phyloP scores from a whole-genome alignment of 1,140 invertebrate genomes.

The Anoplophora glabripennis region DNA sequence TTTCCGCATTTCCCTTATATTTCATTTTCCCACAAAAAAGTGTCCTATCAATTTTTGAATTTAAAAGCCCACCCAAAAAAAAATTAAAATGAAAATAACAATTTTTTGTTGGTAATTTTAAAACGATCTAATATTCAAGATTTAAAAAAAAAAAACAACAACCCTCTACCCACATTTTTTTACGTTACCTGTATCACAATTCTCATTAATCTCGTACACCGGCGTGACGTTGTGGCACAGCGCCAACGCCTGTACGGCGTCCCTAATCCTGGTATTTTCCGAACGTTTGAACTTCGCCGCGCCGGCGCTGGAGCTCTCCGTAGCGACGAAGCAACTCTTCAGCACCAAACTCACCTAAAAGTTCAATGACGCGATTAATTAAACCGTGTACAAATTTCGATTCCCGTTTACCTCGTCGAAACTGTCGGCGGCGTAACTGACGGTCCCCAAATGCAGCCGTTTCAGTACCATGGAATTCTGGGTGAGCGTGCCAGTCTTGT shows the following conservation, averaged over 20 bases:
- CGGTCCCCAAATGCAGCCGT: constrained; percentile 87
- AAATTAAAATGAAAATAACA: too few species aligned
- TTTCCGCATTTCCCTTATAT: too few species aligned
- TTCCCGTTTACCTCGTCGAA: constrained; percentile 72
- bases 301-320: constrained; percentile 9
- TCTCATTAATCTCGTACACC: constrained; percentile 72
- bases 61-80: too few species aligned
- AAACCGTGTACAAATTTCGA: not conserved
- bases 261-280: constrained; percentile 77
- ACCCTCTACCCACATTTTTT: too few species aligned
- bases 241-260: constrained; percentile 91
- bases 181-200: constrained; percentile 43
- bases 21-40: too few species aligned
- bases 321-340: constrained; percentile 46
- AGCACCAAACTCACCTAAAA: constrained; percentile 45
- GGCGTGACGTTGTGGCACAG: constrained; percentile 99
- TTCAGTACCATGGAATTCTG: constrained; percentile 99
- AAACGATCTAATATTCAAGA: too few species aligned
- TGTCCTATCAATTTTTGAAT: too few species aligned
- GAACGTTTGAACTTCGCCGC: constrained; percentile 52
- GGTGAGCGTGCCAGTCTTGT: constrained; percentile 98
- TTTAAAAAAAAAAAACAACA: too few species aligned
- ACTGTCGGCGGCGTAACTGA: constrained; percentile 81
- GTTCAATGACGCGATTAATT: too few species aligned
- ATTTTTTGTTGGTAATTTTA: too few species aligned